Evolutionary conservation across 2,113 vertebrate species (phyloP), one percentile per base, ranked within the genome.

Genomic region (Atlantisia rogersi): DNA sequence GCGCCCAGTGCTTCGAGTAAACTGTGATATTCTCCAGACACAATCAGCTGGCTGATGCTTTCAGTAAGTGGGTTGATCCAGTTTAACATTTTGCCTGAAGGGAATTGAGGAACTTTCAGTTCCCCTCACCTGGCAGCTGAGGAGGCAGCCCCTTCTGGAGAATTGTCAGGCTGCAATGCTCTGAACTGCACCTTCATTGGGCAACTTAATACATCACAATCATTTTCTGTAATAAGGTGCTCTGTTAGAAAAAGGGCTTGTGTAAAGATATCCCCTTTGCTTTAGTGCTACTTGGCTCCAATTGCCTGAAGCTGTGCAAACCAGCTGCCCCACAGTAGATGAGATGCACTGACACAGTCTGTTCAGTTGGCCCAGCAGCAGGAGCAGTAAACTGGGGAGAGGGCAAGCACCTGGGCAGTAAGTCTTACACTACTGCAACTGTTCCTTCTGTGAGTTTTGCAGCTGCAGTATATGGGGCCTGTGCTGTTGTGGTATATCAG

Each of bases 401-500:
- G 25, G 59, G 32, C 16, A 37, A 64, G 58, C 18, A 29, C 65
- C 39, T 16, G 52, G 59, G 25, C 71, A 37, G 22, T 63, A 29
- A 17, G 58, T 31, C 65, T 59, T 46, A 71, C 65, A 46, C 37
- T 0, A 1, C 52, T 35, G 44, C 44, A 46, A 14, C 39, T 59
- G 18, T 25, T 59, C 29, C n/a, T 64, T 29, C 24, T 40, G 28
- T 64, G 63, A n/a, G 52, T 35, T 74, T 29, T 56, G 6, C 50
- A 50, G 68, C 55, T 48, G 21, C 0, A 1, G 11, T 37, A 6
- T 22, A 32, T 3, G 4, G 64, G 22, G 12, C 9, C 31, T 50
- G 10, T 29, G 20, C 22, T 15, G 22, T 40, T 59, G 20, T 4
- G 26, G 40, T 74, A 26, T 79, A 28, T 52, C 59, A 32, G n/a